Base-by-base conservation (phyloP, 64 coral and sea anemone genomes). In the Dendronephthya gigantea region DNA sequence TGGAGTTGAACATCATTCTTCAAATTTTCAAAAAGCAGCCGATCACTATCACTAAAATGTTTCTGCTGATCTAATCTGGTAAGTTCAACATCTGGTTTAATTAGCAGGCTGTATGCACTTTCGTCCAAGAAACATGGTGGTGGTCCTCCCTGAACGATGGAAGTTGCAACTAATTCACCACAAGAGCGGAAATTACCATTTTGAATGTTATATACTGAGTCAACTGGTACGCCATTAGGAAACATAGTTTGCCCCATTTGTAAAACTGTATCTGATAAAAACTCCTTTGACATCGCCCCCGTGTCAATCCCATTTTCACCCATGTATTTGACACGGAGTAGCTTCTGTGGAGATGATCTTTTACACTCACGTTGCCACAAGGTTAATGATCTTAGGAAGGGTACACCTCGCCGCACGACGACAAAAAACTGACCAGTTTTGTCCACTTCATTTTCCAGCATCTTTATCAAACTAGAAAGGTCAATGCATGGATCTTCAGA, bases 141-240 rank as follows among this genome's bases (percentile, higher is more conserved):
- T 72, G 86, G 86, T 34, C 86, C 86, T 75, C 86, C 68, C 66
- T 88, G 66, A 36, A 47, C 86, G 14, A 82, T 17, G 12, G 29
- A 36, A 4, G 35, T 69, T 35, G 69, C 86, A 35, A 88, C 86
- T 22, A 82, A 55, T 88, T 88, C 31, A 23, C 86, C 74, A 87
- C 86, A 75, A 4, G 49, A 29, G 27, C 50, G 35, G 35, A 87
- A 87, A 29, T 9, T 74, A 29, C 76, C 9, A 47, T 87, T 87
- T 22, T 87, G 66, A 48, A 87, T 48, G 19, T 81, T 25, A 12
- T 50, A 87, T 40, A 74, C 79, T 28, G 68, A 87, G 29, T 87
- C 86, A 25, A 87, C 0, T 33, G 68, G 66, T 76, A 28, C 48
- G 16, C 86, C 86, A 48, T 81, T 40, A 87, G 69, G 86, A 87